Conservation (phyloP, 2,888 invertebrate species). For the Villa cingulata region DNA sequence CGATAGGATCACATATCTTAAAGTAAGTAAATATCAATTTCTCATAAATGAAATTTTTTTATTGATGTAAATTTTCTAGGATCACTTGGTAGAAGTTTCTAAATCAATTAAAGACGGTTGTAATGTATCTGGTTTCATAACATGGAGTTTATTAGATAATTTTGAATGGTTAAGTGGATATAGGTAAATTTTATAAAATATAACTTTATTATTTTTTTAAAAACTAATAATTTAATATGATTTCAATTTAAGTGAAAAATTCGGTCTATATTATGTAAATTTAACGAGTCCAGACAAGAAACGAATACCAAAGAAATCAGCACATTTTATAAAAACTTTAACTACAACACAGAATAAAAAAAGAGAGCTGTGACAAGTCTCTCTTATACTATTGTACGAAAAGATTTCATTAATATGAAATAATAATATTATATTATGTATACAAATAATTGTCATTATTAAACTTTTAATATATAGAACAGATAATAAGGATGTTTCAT, state of each 20-base stretch:
- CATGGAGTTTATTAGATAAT: conserved; percentile 28
- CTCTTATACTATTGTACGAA: too few relatives aligned
- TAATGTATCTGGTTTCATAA: conserved; percentile 23
- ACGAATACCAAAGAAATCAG: conserved; percentile 50
- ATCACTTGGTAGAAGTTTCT: conserved; percentile 22
- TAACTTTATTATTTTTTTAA: background rate
- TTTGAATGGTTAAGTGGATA: conserved; percentile 27
- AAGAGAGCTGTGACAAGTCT: too few relatives aligned
- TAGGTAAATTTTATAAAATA: conserved; percentile 19
- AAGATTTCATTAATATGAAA: too few relatives aligned
- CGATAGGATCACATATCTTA: conserved; percentile 28
- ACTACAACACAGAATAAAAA: background rate
- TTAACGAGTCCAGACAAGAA: conserved; percentile 43
- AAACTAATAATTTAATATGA: background rate
- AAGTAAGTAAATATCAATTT: conserved; percentile 13
- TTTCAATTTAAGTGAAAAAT: conserved; percentile 43
- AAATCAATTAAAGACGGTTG: conserved; percentile 23
- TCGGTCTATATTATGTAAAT: conserved; percentile 56
- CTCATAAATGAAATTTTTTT: background rate
- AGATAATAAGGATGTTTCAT: too few relatives aligned
- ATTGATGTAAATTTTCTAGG: conserved; percentile 26
- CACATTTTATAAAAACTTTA: conserved; percentile 18
- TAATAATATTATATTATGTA: too few relatives aligned
- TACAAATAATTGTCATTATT: too few relatives aligned
- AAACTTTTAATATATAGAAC: too few relatives aligned